Evolutionary conservation across 2,888 invertebrate genomes (phyloP).

Genomic region (Dolichopus griseipennis): DNA sequence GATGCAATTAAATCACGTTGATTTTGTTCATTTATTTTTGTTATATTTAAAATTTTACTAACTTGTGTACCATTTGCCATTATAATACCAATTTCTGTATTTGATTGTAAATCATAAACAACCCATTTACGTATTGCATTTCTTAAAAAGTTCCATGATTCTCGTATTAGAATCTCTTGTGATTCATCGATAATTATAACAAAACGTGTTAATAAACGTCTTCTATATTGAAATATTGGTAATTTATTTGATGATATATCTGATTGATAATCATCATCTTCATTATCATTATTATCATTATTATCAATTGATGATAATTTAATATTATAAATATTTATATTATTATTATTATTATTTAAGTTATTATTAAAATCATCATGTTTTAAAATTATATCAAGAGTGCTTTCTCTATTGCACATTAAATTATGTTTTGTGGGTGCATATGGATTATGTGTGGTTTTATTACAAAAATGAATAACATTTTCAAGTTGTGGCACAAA

Average conservation of each 20-base stretch:
- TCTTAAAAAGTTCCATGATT: conserved; percentile 52
- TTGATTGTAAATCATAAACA: conserved; percentile 47
- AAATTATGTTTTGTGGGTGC: conserved; percentile 60
- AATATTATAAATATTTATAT: neutral
- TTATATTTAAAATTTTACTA: conserved; percentile 37
- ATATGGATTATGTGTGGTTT: conserved; percentile 51
- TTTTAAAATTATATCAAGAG: conserved; percentile 49
- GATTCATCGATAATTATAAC: conserved; percentile 52
- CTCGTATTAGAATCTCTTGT: conserved; percentile 49
- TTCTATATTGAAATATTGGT: conserved; percentile 47
- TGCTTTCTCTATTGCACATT: conserved; percentile 51
- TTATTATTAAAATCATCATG: conserved; percentile 46
- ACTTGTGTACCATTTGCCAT: conserved; percentile 33
- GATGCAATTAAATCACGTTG: conserved; percentile 43
- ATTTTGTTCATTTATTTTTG: conserved; percentile 35
- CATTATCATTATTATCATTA: conserved; percentile 1
- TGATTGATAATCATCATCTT: conserved; percentile 26
- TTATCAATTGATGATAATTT: too few relatives aligned
- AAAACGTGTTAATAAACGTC: conserved; percentile 47
- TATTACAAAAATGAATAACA: conserved; percentile 54
- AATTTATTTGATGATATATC: conserved; percentile 34
- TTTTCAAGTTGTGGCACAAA: conserved; percentile 46
- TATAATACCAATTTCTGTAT: conserved; percentile 48
- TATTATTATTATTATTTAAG: neutral
- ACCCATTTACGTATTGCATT: conserved; percentile 52